Evolutionary conservation across 2,113 vertebrate genomes (phyloP).

Genomic region (Dicerorhinus sumatrensis): DNA sequence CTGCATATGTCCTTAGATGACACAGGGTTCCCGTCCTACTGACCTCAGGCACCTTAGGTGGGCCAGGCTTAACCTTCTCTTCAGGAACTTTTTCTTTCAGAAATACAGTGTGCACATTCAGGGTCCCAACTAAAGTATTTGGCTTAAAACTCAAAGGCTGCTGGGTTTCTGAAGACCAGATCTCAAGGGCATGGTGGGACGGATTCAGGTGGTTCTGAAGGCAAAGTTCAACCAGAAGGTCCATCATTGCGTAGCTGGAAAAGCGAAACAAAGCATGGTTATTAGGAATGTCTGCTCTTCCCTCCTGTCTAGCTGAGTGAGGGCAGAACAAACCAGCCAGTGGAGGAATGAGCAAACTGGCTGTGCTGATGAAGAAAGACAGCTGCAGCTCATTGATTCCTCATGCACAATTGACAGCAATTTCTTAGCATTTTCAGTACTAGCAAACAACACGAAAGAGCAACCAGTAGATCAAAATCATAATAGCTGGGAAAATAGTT

Average conservation of each 20-base stretch:
- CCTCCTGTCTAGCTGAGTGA: constrained; percentile 68
- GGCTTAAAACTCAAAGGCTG: constrained; percentile 94
- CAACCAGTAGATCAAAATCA: not conserved
- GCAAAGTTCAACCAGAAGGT: constrained; percentile 96
- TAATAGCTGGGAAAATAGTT: not conserved
- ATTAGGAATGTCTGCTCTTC: constrained; percentile 4
- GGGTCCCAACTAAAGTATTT: constrained; percentile 93
- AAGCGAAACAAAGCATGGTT: not conserved
- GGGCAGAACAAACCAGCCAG: fast-evolving
- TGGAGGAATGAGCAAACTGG: fast-evolving
- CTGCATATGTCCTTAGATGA: fast-evolving
- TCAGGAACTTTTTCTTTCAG: constrained; percentile 94
- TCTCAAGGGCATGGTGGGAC: constrained; percentile 93
- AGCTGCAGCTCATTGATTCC: fast-evolving
- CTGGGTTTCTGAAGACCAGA: constrained; percentile 88
- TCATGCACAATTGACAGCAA: not conserved
- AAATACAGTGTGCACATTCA: constrained; percentile 91
- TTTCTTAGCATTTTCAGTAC: too few species aligned
- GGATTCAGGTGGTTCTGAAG: constrained; percentile 95
- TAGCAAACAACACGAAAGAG: not conserved
- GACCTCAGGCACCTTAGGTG: constrained; percentile 95
- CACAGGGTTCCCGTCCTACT: not conserved
- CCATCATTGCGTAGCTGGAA: constrained; percentile 97
- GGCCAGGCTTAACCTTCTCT: constrained; percentile 89
- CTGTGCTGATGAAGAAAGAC: not conserved